Conservation (phyloP, 2,797 vertebrate genomes). For the Mormyrus proboscirostris region DNA sequence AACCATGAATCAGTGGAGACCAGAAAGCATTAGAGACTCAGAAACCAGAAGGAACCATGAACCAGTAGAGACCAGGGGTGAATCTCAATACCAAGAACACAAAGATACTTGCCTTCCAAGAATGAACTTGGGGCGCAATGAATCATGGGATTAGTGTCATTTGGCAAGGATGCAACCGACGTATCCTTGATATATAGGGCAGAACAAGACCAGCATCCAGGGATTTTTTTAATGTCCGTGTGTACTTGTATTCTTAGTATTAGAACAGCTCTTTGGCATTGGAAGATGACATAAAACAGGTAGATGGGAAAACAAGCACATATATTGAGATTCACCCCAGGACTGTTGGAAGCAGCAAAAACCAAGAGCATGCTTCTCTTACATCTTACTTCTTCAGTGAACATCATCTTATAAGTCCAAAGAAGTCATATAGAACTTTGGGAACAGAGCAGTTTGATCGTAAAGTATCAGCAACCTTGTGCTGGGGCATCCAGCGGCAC, state of each 20-base stretch:
- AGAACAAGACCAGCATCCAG: neutral
- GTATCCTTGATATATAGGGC: neutral
- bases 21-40: neutral
- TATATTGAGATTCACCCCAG: neutral
- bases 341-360: neutral
- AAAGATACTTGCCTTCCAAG: neutral
- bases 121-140: neutral
- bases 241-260: neutral
- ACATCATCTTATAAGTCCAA: neutral
- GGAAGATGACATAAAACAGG: neutral
- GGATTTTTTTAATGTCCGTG: neutral
- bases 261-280: neutral
- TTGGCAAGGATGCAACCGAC: neutral
- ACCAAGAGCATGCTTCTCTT: neutral
- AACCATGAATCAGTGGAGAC: neutral
- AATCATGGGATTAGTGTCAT: neutral
- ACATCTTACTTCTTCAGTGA: neutral
- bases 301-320: neutral
- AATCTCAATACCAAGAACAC: no score
- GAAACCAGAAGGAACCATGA: neutral
- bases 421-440: neutral
- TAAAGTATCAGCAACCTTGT: neutral
- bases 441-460: neutral
- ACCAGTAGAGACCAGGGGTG: neutral
- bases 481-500: neutral